Evolutionary conservation across 2,888 invertebrate genomes (phyloP).

Genomic region (Pristionchus exspectatus): DNA sequence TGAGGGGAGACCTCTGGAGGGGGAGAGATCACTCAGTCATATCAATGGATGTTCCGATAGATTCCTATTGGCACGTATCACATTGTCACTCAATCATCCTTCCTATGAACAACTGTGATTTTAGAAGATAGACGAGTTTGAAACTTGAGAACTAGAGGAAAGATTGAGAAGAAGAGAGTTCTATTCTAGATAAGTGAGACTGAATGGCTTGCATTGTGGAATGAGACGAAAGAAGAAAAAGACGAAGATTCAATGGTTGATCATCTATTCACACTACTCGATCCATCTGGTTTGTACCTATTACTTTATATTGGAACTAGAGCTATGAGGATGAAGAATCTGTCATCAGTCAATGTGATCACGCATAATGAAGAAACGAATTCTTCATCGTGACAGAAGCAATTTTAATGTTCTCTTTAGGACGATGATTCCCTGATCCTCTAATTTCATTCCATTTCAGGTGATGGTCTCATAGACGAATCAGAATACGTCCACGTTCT

Average conservation of each 20-base stretch:
- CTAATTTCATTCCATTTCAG: background rate
- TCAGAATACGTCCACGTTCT: conserved; percentile 54
- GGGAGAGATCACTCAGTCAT: background rate
- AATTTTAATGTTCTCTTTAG: conserved; percentile 6
- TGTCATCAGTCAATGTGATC: no score
- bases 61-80: background rate
- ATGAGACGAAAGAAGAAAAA: conserved; percentile 40
- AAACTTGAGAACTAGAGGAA: background rate
- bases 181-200: conserved; percentile 7
- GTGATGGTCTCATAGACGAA: conserved; percentile 51
- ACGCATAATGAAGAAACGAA: no score
- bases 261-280: conserved; percentile 48
- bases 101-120: background rate
- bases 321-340: no score
- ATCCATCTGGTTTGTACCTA: conserved; percentile 41
- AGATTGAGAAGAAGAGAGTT: background rate
- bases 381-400: background rate
- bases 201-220: conserved; percentile 48
- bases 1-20: background rate
- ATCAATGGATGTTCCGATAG: background rate
- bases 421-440: no score
- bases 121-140: conserved; percentile 27
- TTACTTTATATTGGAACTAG: background rate
- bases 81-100: background rate
- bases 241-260: background rate